Base-by-base conservation (phyloP, 2,113 vertebrate species). In the Bothrops jararaca region DNA sequence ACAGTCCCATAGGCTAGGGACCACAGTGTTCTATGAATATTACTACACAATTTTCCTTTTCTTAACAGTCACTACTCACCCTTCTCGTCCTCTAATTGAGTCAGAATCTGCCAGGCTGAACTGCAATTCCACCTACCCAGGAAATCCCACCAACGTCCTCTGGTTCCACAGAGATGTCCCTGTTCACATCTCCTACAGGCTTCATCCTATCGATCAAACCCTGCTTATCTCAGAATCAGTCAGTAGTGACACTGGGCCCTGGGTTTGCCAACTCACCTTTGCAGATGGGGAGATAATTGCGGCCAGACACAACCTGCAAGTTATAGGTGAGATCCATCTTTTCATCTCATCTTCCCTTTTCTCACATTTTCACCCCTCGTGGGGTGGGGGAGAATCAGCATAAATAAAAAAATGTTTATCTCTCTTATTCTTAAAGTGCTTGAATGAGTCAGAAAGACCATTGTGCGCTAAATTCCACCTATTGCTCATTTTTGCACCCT, bases 121-220 rank as follows among this genome's bases (percentile, higher is more conserved):
- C 91, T 98, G 98, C 91, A 98, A 97, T 93, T 98, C 97, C 85
- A 97, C 96, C 89, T 97, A 97, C 45, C 95, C 0, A 1, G 97
- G 96, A 53, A 94, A 39, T 15, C 96, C 97, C 1, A 87, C 91
- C 90, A 96, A 97, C n/a, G 96, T 91, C 0, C 52, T 86, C 58
- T 98, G 97, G 97, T 97, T 97, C 93, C 96, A 93, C 8, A 85
- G 52, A 0, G 69, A 64, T 48, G 48, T 0, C 1, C 86, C 0
- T 0, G 58, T 95, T 22, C 91, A 86, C 34, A n/a, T 93, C 64
- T 85, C 34, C 53, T 5, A 58, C 95, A 0, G 34, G 90, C 64
- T 93, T 96, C 90, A 94, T 89, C 60, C 23, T 56, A 42, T 0
- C 0, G 29, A 89, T 0, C 93, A 95, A 26, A 18, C 86, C 88